These are phyloP conservation scores for Choreutis nemorana DNA, from an alignment of 2,888 invertebrate genomes.

Conservation along the genomic window DNA sequence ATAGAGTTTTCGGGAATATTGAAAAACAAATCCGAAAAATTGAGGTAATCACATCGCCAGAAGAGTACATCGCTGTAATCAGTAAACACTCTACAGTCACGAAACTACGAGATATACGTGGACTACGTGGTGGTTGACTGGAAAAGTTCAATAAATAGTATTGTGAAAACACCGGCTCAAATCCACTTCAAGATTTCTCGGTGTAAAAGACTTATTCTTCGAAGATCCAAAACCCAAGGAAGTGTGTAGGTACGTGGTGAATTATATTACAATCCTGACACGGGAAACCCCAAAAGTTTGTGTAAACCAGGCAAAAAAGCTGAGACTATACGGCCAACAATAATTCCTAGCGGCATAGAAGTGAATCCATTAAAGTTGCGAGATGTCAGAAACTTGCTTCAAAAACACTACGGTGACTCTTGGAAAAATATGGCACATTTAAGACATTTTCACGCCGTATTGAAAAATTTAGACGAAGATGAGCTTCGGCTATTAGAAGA, in stretches of 20 bases:
- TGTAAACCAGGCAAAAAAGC: constrained; percentile 3
- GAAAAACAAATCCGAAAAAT: constrained; percentile 15
- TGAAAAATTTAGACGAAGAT: too few relatives aligned
- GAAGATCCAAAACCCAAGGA: too few relatives aligned
- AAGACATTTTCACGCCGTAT: too few relatives aligned
- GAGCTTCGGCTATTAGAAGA: too few relatives aligned
- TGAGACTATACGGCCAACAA: constrained; percentile 1
- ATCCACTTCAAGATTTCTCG: too few relatives aligned
- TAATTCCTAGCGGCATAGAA: constrained; percentile 2
- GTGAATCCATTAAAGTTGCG: constrained; percentile 5
- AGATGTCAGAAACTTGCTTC: constrained; percentile 7
- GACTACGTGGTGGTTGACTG: too few relatives aligned
- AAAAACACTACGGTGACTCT: constrained; percentile 6
- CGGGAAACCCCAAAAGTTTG: constrained; percentile 2
- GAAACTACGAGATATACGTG: constrained; percentile 2
- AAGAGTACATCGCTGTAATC: constrained; percentile 4
- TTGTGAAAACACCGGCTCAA: too few relatives aligned
- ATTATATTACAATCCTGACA: constrained; percentile 4
- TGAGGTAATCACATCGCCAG: constrained; percentile 5
- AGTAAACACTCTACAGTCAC: constrained; percentile 5
- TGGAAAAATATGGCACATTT: constrained; percentile 1
- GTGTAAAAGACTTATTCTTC: too few relatives aligned
- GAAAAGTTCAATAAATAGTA: too few relatives aligned
- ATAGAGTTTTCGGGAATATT: constrained; percentile 18
- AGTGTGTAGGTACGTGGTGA: too few relatives aligned